Evolutionary conservation across 2,797 vertebrate genomes (phyloP), one percentile per base, ranked within the genome.

Genomic region (Hoplostethus atlanticus): DNA sequence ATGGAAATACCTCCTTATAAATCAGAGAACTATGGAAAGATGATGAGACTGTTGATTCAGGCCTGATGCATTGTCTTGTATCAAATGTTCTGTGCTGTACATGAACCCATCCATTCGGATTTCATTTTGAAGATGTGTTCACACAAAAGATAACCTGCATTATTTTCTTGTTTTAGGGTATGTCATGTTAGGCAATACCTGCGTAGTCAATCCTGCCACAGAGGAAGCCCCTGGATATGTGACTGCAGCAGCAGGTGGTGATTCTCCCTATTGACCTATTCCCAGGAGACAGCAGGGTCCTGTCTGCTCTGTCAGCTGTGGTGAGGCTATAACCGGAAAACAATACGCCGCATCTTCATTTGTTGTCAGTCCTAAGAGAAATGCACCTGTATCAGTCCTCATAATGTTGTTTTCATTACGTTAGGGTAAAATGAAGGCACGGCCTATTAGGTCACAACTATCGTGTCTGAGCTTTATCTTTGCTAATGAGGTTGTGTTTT

Each of bases 401-500:
- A 87, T 70, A 73, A 69, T 12, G 1, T 84, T 84, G 58, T 68
- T 79, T 73, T 83, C 61, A 83, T 85, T 79, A 63, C 2, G n/a
- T 88, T 83, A 76, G 40, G 3, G 16, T 76, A 63, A 78, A 80
- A 66, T 47, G 6, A 84, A 84, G 82, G 57, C 70, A 58, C 51
- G 46, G 21, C 34, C 71, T 34, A 61, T 83, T 65, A 74, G 60
- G 72, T 82, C 60, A 16, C 68, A 53, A 51, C 73, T 40, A 56
- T 89, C 84, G 79, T 76, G 77, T 60, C 46, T 8, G 51, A 31
- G 52, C 68, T 85, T 71, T 74, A 17, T 87, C 87, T 86, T 89
- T 75, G 30, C 76, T 89, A 88, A 91, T 75, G 50, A 81, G 64
- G 83, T 91, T 90, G 68, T 40, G 62, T 72, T 73, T 46, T 40